Evolutionary conservation across 2,888 invertebrate genomes (phyloP), one percentile per base, ranked within the genome.

Genomic region (Seladonia tumulorum): DNA sequence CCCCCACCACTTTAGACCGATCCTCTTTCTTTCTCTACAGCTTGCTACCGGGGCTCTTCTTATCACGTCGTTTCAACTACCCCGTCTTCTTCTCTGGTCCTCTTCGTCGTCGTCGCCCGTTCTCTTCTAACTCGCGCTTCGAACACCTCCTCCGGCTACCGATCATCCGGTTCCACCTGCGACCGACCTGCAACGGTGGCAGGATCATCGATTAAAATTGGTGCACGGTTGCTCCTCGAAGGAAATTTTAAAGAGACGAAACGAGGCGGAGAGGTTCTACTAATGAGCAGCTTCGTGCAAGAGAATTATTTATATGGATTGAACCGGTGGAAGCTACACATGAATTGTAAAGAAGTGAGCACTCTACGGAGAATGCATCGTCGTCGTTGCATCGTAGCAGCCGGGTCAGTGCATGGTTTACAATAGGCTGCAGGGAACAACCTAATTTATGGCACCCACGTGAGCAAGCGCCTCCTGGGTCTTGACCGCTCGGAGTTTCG

Each of bases 21-120:
- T 53, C 76, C 72, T 66, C 60, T 47, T 72, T 76, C 29, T 68
- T 70, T 63, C 53, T 60, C 18, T 70, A 63, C 29, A 74, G 79
- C 45, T 53, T 66, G n/a, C 57, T n/a, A n/a, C 45, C 76, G 39
- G 75, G 29, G 22, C 25, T 74, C 72, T 74, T 75, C 22, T 66
- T 49, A 68, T 68, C 39, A 22, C 60, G 72, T 63, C 60, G 60
- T 18, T 76, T 85, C 68, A 18, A n/a, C 68, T 35, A 16, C 42
- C 53, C 70, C 5, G 3, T 53, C 45, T 42, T 29, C 63, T 29
- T 63, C 29, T 63, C 63, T 16, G 18, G 18, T 35, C 66, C 22
- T 66, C 35, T 35, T 66, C 60, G 60, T 60, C 60, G 25, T 25
- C 60, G 60, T 25, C 14, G 60, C 0, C 60, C 22, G 3, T 66